Evolutionary conservation across 2,797 vertebrate species (phyloP), one percentile per base, ranked within the genome.

Genomic region (Oryzias dopingdopingensis): DNA sequence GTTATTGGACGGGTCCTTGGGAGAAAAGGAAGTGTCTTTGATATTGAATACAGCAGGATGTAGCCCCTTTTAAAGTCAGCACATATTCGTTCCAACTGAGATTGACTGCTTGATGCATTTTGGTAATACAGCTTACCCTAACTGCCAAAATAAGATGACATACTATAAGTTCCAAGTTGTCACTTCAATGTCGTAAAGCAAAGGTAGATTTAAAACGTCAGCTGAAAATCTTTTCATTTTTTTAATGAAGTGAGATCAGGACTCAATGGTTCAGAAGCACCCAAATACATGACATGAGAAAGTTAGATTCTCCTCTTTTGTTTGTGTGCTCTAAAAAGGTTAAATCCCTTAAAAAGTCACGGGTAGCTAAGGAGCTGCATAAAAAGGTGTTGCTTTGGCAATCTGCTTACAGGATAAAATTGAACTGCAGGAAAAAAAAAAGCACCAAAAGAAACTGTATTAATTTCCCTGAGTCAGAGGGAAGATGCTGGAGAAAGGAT

Each of bases 331-430:
- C 53, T 51, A 61, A 66, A 87, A 87, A 73, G 83, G 80, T 71
- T 70, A 79, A 81, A 74, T 71, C 60, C 73, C 57, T 83, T 65
- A 86, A 86, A 86, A 84, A 88, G 85, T 82, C 76, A 79, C 64
- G 51, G 61, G 65, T 47, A 42, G 82, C 85, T 77, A 14, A 61
- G 69, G 80, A 79, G 74, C 87, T 83, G 65, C 79, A 77, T 88
- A 84, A 88, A 37, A 84, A 89, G 81, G 73, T 83, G 78, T 81
- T 82, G 67, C 75, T 73, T 69, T 64, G 50, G 75, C 77, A 89
- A 75, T 86, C 80, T 88, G 83, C 84, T 88, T 86, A 83, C 83
- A 77, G 79, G 71, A 78, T 76, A 74, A 76, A 67, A 85, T 86
- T 80, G 83, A 86, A 86, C 68, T 72, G 78, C 81, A 70, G 37